phyloP scores from a whole-genome alignment of 92 coral and sea anemone species.

The Pocillopora grandis region DNA sequence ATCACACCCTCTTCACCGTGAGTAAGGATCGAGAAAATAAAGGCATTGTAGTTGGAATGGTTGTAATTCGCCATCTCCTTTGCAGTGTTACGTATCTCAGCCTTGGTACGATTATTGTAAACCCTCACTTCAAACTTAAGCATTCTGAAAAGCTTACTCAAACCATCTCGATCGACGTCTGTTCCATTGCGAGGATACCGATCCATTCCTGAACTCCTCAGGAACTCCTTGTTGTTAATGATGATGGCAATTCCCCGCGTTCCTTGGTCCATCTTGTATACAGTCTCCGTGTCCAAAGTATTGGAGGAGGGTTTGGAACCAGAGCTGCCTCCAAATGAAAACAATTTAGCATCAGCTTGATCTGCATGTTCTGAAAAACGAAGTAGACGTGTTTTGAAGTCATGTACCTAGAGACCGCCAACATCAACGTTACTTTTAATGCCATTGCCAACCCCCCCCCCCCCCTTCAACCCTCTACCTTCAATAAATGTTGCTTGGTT shows the following conservation, averaged over 20 bases:
- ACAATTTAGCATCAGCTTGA: constrained; percentile 36
- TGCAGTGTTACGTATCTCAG: constrained; percentile 52
- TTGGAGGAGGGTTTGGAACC: constrained; percentile 10
- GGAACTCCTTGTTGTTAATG: constrained; percentile 72
- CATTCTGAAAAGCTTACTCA: constrained; percentile 45
- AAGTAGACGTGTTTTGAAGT: not conserved
- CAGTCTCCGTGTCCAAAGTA: constrained; percentile 41
- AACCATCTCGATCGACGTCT: constrained; percentile 74
- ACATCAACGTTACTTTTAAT: too few species aligned
- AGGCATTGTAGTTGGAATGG: constrained; percentile 66
- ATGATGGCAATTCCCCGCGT: constrained; percentile 78
- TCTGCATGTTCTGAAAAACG: constrained; percentile 14
- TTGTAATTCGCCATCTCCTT: constrained; percentile 59
- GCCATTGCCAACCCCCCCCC: too few species aligned
- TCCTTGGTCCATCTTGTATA: constrained; percentile 68
- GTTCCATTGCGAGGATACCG: constrained; percentile 86
- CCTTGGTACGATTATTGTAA: constrained; percentile 61
- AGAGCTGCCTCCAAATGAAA: constrained; percentile 14
- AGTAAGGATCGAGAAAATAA: constrained; percentile 64
- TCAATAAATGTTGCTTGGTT: too few species aligned
- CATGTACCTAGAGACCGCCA: too few species aligned
- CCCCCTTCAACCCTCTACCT: too few species aligned
- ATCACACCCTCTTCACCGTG: constrained; percentile 89
- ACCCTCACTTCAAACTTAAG: constrained; percentile 59
- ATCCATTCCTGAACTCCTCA: constrained; percentile 74